Conservation (phyloP, 2,113 vertebrate species). For the Seriola dumerili region DNA sequence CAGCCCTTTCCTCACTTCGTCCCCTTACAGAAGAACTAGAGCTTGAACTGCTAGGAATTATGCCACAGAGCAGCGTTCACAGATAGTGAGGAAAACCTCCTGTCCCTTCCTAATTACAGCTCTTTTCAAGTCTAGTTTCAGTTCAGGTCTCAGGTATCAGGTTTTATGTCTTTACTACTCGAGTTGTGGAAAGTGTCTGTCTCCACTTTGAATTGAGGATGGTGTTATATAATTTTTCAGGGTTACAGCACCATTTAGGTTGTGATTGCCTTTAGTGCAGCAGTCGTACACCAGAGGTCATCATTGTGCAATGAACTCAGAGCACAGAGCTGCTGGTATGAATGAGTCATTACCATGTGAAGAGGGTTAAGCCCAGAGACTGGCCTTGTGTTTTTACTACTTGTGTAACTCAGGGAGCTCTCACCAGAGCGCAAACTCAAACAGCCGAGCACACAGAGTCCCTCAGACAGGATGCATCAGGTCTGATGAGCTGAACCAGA, state of each 20-base stretch:
- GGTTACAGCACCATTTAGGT: not conserved
- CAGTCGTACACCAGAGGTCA: conserved; percentile 69
- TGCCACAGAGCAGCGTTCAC: not conserved
- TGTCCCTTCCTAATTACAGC: not conserved
- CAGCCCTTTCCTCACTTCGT: conserved; percentile 64
- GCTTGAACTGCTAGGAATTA: conserved; percentile 25
- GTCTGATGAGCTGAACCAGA: conserved; percentile 23
- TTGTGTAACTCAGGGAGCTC: conserved; percentile 60
- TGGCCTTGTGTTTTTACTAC: conserved; percentile 64
- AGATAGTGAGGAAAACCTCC: not conserved
- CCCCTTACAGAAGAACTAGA: conserved; percentile 46
- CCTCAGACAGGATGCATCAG: conserved; percentile 6
- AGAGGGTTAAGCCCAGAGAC: conserved; percentile 64
- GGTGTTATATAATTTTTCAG: not conserved
- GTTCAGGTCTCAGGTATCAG: not conserved
- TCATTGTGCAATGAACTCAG: conserved; percentile 41
- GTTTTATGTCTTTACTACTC: not conserved
- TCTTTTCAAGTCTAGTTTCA: not conserved
- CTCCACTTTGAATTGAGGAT: not conserved
- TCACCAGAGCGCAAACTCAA: conserved; percentile 34
- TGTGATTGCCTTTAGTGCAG: not conserved
- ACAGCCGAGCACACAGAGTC: conserved; percentile 20
- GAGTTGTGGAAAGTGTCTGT: not conserved
- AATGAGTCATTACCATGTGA: conserved; percentile 79
- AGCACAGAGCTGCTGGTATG: conserved; percentile 20